Base-by-base conservation (phyloP, 2,797 vertebrate genomes). In the Tapirus indicus region DNA sequence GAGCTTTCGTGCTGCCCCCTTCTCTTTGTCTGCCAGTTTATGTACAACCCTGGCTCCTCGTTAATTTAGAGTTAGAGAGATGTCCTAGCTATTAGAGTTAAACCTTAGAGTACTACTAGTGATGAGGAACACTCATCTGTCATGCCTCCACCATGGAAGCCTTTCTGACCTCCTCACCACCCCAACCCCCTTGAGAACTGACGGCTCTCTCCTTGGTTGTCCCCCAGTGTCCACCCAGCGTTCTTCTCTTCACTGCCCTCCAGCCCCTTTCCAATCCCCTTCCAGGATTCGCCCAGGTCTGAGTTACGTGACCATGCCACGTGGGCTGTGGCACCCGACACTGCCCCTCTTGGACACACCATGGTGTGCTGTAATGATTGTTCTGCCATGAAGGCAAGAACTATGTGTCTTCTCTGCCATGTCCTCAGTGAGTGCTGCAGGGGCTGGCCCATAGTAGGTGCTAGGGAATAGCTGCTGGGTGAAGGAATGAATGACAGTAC, bases 361-460 rank as follows among this genome's bases (percentile, higher is more conserved):
- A 1, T 4, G 1, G 25, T 23, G 7, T 20, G 1, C 58, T 44
- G 2, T 44, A 41, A 88, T 85, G 20, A 75, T 16, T 38, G 20
- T 41, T 49, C 62, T 75, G 29, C 85, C 18, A 4, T 1, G 4
- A 20, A 56, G 56, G 47, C 52, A 88, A 54, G 35, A 17, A 21
- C 58, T 0, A 0, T 2, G 7, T n/a, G 6, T 32, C 7, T 9
- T 56, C 56, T 64, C 7, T 27, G 8, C 91, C 23, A 0, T 5
- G 1, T 72, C 44, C 20, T 44, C 7, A 12, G 66, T 56, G 41
- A 72, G 5, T 21, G 13, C 18, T 25, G 7, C 60, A 62, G 83
- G 52, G 64, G 35, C 29, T 41, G 18, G 62, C 47, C 68, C 23
- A 5, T 17, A 21, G 49, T 2, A 17, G n/a, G 44, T 82, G 8